These are phyloP conservation scores for Erethizon dorsatum DNA, from an alignment of 2,797 vertebrate species.

Conservation along the genomic window DNA sequence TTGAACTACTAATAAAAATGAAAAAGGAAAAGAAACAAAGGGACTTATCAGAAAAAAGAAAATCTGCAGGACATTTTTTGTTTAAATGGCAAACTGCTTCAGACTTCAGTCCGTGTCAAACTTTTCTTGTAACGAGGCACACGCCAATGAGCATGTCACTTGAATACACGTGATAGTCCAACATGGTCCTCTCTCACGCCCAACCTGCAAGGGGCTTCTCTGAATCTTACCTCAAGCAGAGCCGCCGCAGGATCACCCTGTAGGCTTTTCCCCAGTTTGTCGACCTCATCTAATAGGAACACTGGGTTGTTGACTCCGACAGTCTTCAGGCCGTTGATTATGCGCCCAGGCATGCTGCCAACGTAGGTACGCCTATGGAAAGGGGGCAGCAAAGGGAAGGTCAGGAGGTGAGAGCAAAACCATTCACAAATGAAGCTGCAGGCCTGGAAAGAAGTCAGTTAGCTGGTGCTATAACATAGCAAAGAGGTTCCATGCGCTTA, in stretches of 20 bases:
- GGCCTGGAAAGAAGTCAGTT: background rate
- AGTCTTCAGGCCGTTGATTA: conserved; percentile 97
- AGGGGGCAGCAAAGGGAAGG: accelerated
- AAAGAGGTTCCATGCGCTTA: background rate
- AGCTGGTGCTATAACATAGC: background rate
- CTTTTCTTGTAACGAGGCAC: background rate
- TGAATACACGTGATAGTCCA: background rate
- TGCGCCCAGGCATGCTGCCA: conserved; percentile 98
- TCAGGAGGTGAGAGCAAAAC: background rate
- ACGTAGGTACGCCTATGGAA: conserved; percentile 95
- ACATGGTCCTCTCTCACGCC: background rate
- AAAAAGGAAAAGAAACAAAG: background rate
- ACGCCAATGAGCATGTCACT: background rate
- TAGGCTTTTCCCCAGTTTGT: conserved; percentile 97
- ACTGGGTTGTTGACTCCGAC: conserved; percentile 98
- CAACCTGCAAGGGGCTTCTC: background rate
- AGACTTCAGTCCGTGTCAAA: background rate
- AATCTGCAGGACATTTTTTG: background rate
- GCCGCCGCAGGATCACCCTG: conserved; percentile 98
- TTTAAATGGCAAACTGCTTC: background rate
- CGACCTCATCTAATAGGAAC: conserved; percentile 98
- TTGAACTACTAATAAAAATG: background rate
- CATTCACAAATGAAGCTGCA: background rate
- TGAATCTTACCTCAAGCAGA: conserved; percentile 94
- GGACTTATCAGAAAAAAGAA: background rate